A percentile compares a stretch with the other conserved stretches of the same genome.
These are phyloP conservation scores for Hemiprocne comata DNA, from an alignment of 2,113 vertebrate genomes.

Conservation along the genomic window DNA sequence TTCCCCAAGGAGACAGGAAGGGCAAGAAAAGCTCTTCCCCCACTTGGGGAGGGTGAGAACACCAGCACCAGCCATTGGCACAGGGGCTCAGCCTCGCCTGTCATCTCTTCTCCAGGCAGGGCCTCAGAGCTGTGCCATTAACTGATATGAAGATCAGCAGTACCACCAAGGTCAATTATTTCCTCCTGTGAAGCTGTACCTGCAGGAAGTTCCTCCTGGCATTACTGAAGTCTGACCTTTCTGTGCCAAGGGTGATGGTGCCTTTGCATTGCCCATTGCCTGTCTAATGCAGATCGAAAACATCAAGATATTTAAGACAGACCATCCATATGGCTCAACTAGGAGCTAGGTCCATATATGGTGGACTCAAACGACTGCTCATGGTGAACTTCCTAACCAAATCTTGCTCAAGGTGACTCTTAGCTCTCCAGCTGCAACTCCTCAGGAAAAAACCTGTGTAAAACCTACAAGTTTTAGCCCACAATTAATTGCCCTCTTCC, in stretches of 20 bases:
- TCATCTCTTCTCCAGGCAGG: neutral
- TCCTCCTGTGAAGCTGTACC: neutral
- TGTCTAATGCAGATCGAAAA: neutral
- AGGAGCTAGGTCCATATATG: neutral
- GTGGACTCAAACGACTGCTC: neutral
- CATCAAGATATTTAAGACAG: neutral
- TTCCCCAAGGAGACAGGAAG: neutral
- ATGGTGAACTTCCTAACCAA: neutral
- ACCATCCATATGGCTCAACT: accelerated
- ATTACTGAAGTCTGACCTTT: neutral
- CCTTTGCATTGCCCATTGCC: neutral
- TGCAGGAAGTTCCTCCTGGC: neutral
- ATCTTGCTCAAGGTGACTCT: neutral
- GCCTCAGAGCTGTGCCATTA: neutral
- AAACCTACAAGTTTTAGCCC: neutral
- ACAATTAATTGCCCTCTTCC: neutral
- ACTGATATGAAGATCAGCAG: neutral
- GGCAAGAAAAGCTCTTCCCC: neutral
- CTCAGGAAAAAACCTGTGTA: neutral
- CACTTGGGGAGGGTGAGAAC: accelerated
- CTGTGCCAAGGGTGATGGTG: accelerated
- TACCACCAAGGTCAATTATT: neutral
- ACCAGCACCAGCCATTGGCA: accelerated
- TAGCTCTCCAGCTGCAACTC: neutral
- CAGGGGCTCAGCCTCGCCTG: neutral